Evolutionary conservation across 2,888 invertebrate genomes (phyloP), one percentile per base, ranked within the genome.

Genomic region (Lottia scabra): DNA sequence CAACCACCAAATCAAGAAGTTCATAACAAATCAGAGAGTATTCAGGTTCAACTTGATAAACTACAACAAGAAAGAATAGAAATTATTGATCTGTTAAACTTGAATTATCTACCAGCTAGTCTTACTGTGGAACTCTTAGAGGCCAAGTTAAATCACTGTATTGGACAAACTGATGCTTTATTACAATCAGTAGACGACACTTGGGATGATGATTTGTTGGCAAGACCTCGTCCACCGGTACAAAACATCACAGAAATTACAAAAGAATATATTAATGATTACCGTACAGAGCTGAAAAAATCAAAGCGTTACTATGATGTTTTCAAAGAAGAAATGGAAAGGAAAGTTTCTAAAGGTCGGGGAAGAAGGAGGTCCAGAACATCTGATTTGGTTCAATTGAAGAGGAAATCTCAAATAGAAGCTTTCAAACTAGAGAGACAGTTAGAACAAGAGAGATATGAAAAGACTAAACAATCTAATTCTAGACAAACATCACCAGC

Each of bases 161-260:
- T 89, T 67, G 89, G 89, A 2, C 89, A 90, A 78, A 89, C 90
- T 15, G 89, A 89, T 77, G 79, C 85, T 19, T 75, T 89, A n/a
- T 78, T 90, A 23, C 78, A 86, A 16, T 81, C 86, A 0, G 71
- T 89, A 13, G 88, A 89, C 56, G 82, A 84, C n/a, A 78, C 75
- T 16, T 81, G 83, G 78, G 77, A 73, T 27, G 70, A 80, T 62
- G 71, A 79, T 46, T 19, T 48, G 62, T 27, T 65, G 38, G 44
- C 30, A 38, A 69, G 67, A 65, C 3, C 45, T 67, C 43, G 26
- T 19, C 56, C 16, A 62, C 12, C 71, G 66, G n/a, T 13, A 23
- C 56, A 56, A 56, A 56, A 56, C 10, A 56, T 56, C 4, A 56
- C 56, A 56, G 56, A 56, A 56, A 56, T 56, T 23, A 23, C 84